Conservation (phyloP, 2,797 vertebrate species). For the Limnodromus scolopaceus region DNA sequence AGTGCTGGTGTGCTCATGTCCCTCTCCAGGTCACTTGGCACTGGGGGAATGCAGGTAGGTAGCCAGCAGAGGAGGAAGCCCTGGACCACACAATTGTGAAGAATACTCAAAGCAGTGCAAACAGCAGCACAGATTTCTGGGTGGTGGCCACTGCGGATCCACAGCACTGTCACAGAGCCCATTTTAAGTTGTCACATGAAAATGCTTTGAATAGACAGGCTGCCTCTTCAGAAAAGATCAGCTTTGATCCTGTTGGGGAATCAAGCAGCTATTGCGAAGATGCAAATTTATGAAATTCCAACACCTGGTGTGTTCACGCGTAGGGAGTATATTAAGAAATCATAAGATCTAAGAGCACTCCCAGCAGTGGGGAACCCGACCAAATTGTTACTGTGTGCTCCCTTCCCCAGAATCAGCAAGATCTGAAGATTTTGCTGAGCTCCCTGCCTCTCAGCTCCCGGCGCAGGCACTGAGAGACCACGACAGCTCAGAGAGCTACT, state of each 20-base stretch:
- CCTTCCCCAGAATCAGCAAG: background rate
- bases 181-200: constrained; percentile 23
- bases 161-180: background rate
- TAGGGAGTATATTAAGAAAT: constrained; percentile 27
- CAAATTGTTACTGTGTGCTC: constrained; percentile 11
- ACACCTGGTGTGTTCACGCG: background rate
- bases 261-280: constrained; percentile 32
- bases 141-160: background rate
- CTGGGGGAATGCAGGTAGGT: background rate
- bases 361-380: background rate
- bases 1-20: background rate
- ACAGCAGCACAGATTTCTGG: background rate
- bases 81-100: background rate
- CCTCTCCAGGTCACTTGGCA: background rate
- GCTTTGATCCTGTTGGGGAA: constrained; percentile 54
- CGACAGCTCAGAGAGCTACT: background rate
- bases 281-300: constrained; percentile 41
- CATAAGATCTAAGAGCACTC: constrained; percentile 38
- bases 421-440: background rate
- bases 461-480: background rate
- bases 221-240: constrained; percentile 2
- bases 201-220: constrained; percentile 23
- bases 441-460: background rate
- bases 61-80: background rate
- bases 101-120: background rate